phyloP scores from a whole-genome alignment of 2,113 vertebrate species.

The Anoura caudifer region DNA sequence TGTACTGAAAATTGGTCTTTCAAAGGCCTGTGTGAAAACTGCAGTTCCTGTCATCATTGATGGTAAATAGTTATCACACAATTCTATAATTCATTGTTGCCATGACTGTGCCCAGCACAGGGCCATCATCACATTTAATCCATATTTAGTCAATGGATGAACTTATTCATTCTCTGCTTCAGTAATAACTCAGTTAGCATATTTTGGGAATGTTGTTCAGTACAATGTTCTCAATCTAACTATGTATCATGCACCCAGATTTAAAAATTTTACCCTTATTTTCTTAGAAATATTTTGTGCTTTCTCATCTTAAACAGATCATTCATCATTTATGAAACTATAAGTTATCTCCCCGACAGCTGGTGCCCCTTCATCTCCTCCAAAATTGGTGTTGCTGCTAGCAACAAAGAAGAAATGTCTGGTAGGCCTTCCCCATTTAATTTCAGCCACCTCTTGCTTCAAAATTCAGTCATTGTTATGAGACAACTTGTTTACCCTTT shows the following conservation, averaged over 20 bases:
- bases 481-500: not conserved
- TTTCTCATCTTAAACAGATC: not conserved
- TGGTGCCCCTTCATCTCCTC: not conserved
- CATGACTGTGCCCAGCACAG: not conserved
- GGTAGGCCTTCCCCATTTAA: not conserved
- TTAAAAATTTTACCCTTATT: not conserved
- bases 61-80: conserved; percentile 6
- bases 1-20: not conserved
- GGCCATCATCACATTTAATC: not conserved
- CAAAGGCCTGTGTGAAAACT: not conserved
- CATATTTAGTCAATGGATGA: not conserved
- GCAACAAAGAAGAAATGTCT: not conserved
- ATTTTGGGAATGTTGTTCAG: not conserved
- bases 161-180: not conserved
- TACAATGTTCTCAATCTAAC: not conserved
- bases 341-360: not conserved
- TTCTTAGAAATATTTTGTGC: not conserved
- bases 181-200: not conserved
- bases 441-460: not conserved
- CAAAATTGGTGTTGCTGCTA: not conserved
- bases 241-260: not conserved
- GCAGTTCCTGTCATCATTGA: not conserved
- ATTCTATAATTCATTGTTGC: not conserved
- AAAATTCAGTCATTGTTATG: not conserved
- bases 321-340: not conserved